A percentile compares a stretch with the other conserved stretches of the same genome.
phyloP scores from a whole-genome alignment of 2,888 invertebrate species.

The Amphipyra tragopoginis region DNA sequence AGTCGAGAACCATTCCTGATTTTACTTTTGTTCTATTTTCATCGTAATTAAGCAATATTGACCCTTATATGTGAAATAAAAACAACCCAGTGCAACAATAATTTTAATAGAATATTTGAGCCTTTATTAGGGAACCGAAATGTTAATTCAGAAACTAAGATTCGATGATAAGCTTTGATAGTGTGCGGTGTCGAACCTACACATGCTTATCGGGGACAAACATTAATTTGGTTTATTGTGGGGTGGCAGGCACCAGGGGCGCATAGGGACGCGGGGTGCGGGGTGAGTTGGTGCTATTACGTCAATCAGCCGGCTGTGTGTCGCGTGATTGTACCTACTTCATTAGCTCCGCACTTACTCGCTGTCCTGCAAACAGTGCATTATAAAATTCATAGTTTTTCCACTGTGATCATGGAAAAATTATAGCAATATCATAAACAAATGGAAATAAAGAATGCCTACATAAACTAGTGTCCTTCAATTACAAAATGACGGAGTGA shows the following conservation, averaged over 20 bases:
- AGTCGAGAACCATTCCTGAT: too few species aligned
- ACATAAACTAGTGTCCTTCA: too few species aligned
- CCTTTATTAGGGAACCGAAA: slow-evolving; percentile 21
- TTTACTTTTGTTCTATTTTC: too few species aligned
- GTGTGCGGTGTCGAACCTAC: slow-evolving; percentile 59
- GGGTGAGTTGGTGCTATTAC: slow-evolving; percentile 64
- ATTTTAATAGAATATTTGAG: neutral
- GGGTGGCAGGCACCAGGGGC: slow-evolving; percentile 63
- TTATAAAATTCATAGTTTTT: slow-evolving; percentile 40
- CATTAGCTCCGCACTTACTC: slow-evolving; percentile 53
- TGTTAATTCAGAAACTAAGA: slow-evolving; percentile 37
- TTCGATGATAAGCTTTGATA: slow-evolving; percentile 53
- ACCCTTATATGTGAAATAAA: too few species aligned
- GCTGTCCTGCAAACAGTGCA: slow-evolving; percentile 53
- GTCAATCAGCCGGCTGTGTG: slow-evolving; percentile 78
- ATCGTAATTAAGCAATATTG: too few species aligned
- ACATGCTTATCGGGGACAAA: slow-evolving; percentile 79
- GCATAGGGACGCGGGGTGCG: slow-evolving; percentile 49
- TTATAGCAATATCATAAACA: too few species aligned
- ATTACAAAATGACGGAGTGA: too few species aligned
- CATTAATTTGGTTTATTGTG: slow-evolving; percentile 83
- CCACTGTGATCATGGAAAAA: slow-evolving; percentile 5
- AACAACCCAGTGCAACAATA: too few species aligned
- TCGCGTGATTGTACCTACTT: slow-evolving; percentile 67
- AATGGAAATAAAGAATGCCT: too few species aligned